Conservation (phyloP, 2,113 vertebrate genomes). For the Meles meles region DNA sequence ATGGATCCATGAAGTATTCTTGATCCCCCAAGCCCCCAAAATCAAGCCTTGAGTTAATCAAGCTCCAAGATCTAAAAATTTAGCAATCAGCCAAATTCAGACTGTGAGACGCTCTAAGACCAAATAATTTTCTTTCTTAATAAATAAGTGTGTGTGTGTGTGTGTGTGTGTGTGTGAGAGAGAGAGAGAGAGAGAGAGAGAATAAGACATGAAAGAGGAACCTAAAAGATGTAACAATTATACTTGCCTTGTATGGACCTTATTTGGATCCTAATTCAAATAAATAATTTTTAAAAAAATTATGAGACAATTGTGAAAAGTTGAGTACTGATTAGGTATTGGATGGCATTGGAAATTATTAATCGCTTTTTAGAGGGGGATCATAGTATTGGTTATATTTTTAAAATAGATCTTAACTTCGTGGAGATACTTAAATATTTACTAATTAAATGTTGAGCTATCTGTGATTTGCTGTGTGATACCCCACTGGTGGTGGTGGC, state of each 20-base stretch:
- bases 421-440: neutral
- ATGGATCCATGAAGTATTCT: neutral
- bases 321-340: neutral
- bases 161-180: neutral
- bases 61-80: neutral
- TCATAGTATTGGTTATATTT: neutral
- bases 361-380: neutral
- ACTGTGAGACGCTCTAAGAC: neutral
- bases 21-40: neutral
- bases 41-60: neutral
- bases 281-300: neutral
- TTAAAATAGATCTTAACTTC: neutral
- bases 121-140: neutral
- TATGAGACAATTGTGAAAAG: neutral
- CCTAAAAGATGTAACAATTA: neutral
- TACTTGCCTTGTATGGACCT: neutral
- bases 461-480: neutral
- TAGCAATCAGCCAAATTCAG: constrained; percentile 17
- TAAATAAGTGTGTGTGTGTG: neutral
- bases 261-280: neutral
- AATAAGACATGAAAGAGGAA: neutral
- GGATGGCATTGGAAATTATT: neutral
- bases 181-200: neutral
- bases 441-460: neutral
- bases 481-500: neutral